Conservation (phyloP, 2,797 vertebrate species). For the Leptoclinus maculatus region DNA sequence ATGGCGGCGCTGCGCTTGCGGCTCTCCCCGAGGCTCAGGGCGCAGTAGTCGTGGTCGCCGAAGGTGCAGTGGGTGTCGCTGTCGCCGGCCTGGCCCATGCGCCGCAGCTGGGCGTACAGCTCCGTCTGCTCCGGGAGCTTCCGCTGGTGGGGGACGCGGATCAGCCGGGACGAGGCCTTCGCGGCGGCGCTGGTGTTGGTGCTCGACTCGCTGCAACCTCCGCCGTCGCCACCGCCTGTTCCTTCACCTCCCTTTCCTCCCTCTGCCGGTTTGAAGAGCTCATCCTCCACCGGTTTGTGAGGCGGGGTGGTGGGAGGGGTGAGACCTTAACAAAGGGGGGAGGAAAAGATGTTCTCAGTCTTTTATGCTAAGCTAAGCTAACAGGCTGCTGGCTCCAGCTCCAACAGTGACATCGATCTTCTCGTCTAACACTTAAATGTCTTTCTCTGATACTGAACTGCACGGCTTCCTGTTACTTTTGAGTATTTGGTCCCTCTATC, state of each 20-base stretch:
- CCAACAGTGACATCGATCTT: background rate
- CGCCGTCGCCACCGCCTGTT: constrained; percentile 70
- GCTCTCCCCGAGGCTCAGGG: constrained; percentile 80
- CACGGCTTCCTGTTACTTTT: background rate
- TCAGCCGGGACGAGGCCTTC: constrained; percentile 68
- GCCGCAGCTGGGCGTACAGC: constrained; percentile 93
- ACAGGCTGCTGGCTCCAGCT: background rate
- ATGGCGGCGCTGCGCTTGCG: constrained; percentile 75
- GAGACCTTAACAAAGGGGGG: constrained; percentile 85
- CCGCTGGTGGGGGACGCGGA: constrained; percentile 78
- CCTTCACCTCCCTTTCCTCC: constrained; percentile 80
- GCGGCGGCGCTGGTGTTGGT: constrained; percentile 4
- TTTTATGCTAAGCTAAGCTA: constrained; percentile 6
- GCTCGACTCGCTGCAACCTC: constrained; percentile 47
- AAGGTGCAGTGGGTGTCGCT: constrained; percentile 82
- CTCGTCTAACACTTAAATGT: background rate
- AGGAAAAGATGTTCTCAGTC: background rate
- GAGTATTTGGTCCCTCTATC: background rate
- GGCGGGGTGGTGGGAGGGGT: constrained; percentile 98
- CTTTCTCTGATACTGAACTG: background rate
- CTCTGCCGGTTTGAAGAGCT: constrained; percentile 92
- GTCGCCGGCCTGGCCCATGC: constrained; percentile 78
- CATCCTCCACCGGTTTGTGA: constrained; percentile 94
- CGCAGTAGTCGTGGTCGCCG: constrained; percentile 98
- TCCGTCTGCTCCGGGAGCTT: constrained; percentile 95